Evolutionary conservation across 35 echinoderm and acorn worm genomes (phyloP).

Genomic region (Heliocidaris erythrogramma): DNA sequence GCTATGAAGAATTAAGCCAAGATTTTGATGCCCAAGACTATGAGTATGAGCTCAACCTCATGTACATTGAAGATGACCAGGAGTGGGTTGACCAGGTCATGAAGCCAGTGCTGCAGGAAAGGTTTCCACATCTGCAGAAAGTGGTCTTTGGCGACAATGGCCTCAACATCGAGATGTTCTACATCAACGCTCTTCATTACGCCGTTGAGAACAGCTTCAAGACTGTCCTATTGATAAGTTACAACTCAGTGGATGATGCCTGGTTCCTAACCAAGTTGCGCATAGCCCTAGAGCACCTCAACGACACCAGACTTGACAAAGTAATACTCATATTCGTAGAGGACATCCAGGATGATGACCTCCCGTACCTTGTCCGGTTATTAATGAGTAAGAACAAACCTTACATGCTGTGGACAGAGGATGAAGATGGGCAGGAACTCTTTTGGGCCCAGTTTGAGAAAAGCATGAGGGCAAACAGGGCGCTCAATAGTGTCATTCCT

Average conservation of each 20-base stretch:
- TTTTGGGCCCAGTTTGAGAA: neutral
- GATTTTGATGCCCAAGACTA: neutral
- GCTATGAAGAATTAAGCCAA: neutral
- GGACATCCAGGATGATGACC: slow-evolving; percentile 6
- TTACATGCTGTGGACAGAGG: slow-evolving; percentile 15
- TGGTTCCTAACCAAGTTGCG: slow-evolving; percentile 17
- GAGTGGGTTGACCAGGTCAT: neutral
- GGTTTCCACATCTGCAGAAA: neutral
- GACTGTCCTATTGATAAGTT: neutral
- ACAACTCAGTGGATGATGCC: slow-evolving; percentile 3
- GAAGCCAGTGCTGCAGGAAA: neutral
- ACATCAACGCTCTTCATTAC: neutral
- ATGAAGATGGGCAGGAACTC: slow-evolving; percentile 13
- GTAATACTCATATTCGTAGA: neutral
- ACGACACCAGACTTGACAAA: neutral
- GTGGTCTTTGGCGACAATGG: neutral
- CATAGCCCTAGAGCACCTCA: neutral
- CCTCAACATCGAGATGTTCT: neutral
- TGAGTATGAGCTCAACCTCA: neutral
- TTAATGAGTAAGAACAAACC: slow-evolving; percentile 9
- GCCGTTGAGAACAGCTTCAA: neutral
- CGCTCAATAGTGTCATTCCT: neutral
- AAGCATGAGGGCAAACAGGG: neutral
- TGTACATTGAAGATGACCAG: neutral
- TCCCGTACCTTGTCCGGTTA: neutral